Conservation (phyloP, 2,113 vertebrate genomes). For the Struthidea cinerea region DNA sequence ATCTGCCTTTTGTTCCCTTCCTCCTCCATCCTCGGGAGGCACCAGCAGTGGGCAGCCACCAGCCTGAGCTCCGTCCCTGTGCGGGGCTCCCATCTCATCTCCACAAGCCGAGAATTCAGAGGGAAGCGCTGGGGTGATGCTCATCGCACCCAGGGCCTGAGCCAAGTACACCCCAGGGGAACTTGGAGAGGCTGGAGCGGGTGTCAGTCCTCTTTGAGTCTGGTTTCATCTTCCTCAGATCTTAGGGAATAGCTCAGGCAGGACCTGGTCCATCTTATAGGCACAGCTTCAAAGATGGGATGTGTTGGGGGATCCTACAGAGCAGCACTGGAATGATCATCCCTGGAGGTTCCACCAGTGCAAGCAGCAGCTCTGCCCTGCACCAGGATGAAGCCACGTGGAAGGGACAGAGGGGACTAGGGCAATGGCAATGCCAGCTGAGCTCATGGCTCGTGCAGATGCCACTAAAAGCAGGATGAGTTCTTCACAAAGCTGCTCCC, state of each 20-base stretch:
- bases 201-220: neutral
- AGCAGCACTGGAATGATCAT: neutral
- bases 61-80: neutral
- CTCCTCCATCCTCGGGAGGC: neutral
- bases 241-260: neutral
- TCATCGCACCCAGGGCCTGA: neutral
- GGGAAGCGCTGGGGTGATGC: accelerated
- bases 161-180: neutral
- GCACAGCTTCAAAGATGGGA: accelerated
- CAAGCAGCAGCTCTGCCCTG: neutral
- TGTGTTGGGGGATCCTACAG: neutral
- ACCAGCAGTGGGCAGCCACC: neutral
- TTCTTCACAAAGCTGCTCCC: neutral
- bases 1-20: neutral
- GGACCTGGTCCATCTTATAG: neutral
- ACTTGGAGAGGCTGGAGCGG: neutral
- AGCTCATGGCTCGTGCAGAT: neutral
- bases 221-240: accelerated
- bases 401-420: neutral
- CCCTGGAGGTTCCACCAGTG: accelerated
- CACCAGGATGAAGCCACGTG: neutral
- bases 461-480: neutral
- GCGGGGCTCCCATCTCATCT: neutral
- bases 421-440: neutral
- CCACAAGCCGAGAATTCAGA: neutral